Evolutionary conservation across 2,113 vertebrate species (phyloP).

Genomic region (Cervus canadensis): DNA sequence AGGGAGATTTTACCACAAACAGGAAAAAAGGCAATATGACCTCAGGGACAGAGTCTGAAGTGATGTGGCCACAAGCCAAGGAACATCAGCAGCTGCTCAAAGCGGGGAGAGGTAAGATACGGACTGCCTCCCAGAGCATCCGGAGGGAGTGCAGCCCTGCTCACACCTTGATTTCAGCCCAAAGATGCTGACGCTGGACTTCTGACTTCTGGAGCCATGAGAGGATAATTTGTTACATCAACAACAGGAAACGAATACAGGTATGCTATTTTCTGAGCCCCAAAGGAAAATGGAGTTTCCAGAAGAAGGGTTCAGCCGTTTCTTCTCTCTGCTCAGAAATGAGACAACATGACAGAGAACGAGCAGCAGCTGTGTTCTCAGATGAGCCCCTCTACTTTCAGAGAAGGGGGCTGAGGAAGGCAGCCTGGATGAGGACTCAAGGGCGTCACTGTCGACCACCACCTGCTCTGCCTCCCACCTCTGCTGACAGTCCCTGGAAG

Average conservation of each 20-base stretch:
- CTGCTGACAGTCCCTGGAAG: neutral
- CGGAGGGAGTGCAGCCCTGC: fast-evolving
- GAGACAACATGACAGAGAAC: neutral
- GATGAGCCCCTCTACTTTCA: neutral
- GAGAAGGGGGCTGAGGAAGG: neutral
- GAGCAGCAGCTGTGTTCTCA: neutral
- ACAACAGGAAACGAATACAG: neutral
- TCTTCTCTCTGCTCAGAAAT: neutral
- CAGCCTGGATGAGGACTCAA: neutral
- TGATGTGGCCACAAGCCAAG: neutral
- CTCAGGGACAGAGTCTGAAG: neutral
- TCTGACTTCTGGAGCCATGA: neutral
- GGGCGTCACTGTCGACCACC: neutral
- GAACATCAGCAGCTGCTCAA: neutral
- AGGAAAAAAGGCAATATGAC: neutral
- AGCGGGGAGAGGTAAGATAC: neutral
- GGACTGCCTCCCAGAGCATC: neutral
- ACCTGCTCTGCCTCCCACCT: neutral
- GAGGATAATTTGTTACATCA: neutral
- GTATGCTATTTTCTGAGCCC: neutral
- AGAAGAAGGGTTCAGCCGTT: neutral
- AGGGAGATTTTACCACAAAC: neutral
- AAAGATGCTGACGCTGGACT: neutral
- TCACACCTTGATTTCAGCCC: neutral
- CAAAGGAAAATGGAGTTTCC: neutral